Base-by-base conservation (phyloP, 2,888 invertebrate species). In the Drosophila mettleri region DNA sequence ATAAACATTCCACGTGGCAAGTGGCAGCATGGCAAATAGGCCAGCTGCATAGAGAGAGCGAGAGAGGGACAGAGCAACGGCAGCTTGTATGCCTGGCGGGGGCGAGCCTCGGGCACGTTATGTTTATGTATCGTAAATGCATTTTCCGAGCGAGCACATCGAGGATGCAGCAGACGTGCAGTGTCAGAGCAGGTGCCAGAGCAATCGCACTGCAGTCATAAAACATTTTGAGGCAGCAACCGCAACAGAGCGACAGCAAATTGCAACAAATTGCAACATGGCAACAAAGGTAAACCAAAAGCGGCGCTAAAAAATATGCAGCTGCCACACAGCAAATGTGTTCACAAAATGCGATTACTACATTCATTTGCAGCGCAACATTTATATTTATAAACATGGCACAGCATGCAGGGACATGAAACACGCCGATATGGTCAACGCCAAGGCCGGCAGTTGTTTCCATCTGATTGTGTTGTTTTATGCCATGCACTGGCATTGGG, bases 41-140 rank as follows among this genome's bases (percentile, higher is more conserved):
- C 71, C 70, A 58, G 27, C 51, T 14, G 39, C 24, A 34, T n/a
- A n/a, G n/a, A n/a, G n/a, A n/a, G n/a, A n/a, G n/a, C n/a, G n/a
- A n/a, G n/a, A n/a, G n/a, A n/a, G n/a, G n/a, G n/a, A n/a, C 36
- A 5, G n/a, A n/a, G 39, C 29, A 18, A 36, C 9, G n/a, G 10
- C 4, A 51, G 2, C 10, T 22, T 33, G 24, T 36, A 41, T 34
- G 16, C 41, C 39, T 39, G 22, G 16, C 41, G 80, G 31, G 62
- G 68, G 87, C 62, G 80, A 79, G 76, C 39, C 59, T 14, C 46
- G 53, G 39, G 62, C 52, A 55, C 66, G 68, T 70, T 75, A 86
- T 83, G 73, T 79, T 87, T 82, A 71, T 78, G 88, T 73, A 76
- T 85, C 86, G 85, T 74, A 85, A 83, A 87, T 83, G 88, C 86